Evolutionary conservation across 2,113 vertebrate genomes (phyloP), one percentile per base, ranked within the genome.

Genomic region (Ctenomys sociabilis): DNA sequence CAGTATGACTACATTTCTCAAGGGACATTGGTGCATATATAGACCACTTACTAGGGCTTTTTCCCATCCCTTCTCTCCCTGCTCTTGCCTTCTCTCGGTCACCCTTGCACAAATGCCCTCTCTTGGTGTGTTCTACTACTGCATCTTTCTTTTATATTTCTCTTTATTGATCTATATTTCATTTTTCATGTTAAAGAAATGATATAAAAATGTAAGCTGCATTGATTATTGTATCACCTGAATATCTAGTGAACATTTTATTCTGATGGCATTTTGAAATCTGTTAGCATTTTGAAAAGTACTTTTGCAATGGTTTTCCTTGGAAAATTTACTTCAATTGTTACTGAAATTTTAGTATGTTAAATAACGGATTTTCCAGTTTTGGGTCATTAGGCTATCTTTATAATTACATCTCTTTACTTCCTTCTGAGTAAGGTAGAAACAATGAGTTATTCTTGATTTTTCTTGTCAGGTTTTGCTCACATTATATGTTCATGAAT

Each of bases 281-380:
- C 3, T 72, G 40, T 84, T 68, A 75, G 10, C 68, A 70, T 35
- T 86, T 72, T 83, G 52, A 86, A 77, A 90, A 89, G 17, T 35
- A 72, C 5, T 77, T 21, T 90, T 92, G 28, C 26, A 26, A 72
- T 95, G 45, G 8, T 86, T 88, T 80, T 70, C 26, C 40, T 49
- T 94, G 92, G 9, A 87, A 84, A 49, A 80, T 91, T 90, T 80
- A 40, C 82, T 90, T 94, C 90, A 49, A 52, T n/a, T 40, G 35
- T 54, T 57, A 59, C 13, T 73, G 73, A 81, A 84, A 68, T 4
- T 88, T 30, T 4, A 40, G 0, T 73, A 61, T 45, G 24, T 63
- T 49, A 80, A 87, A 90, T 57, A 54, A 88, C 26, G 35, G 16
- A 54, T 70, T 95, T 66, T 77, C 13, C 70, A 80, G 59, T 80